phyloP scores from a whole-genome alignment of 1,140 invertebrate species.

The Meloidogyne exigua region DNA sequence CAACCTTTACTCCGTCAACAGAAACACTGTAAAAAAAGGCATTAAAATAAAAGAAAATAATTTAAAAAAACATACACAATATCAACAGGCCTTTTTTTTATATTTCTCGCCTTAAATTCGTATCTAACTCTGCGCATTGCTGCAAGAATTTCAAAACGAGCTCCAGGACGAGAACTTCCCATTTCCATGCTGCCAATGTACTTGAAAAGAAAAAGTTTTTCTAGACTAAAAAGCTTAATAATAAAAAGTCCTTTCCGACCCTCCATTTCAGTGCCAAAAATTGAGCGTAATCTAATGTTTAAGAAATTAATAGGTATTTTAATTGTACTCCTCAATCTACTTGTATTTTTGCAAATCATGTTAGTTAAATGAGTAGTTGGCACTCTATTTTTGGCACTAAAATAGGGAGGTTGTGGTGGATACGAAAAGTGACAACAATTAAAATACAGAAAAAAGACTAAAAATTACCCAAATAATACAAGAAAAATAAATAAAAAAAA shows the following conservation, averaged over 20 bases:
- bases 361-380: too few relatives aligned
- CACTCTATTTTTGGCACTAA: too few relatives aligned
- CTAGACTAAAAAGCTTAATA: not conserved
- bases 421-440: too few relatives aligned
- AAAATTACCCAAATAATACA: too few relatives aligned
- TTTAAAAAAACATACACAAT: constrained; percentile 65
- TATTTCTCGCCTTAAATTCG: constrained; percentile 93
- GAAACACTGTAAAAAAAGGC: constrained; percentile 74
- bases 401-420: too few relatives aligned
- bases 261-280: too few relatives aligned
- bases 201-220: constrained; percentile 68
- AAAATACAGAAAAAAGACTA: too few relatives aligned
- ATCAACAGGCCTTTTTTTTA: constrained; percentile 94
- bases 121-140: constrained; percentile 95
- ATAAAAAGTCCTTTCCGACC: too few relatives aligned
- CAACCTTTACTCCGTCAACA: constrained; percentile 86
- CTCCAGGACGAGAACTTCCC: constrained; percentile 77
- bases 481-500: constrained; percentile 65
- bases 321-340: too few relatives aligned
- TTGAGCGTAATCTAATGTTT: too few relatives aligned
- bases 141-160: constrained; percentile 92
- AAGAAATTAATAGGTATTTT: too few relatives aligned
- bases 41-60: not conserved
- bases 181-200: constrained; percentile 96
- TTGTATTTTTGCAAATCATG: too few relatives aligned